A percentile compares a stretch with the other conserved stretches of the same genome.
Conservation (phyloP, 1,140 invertebrate species). For the Drosophila parabipectinata region DNA sequence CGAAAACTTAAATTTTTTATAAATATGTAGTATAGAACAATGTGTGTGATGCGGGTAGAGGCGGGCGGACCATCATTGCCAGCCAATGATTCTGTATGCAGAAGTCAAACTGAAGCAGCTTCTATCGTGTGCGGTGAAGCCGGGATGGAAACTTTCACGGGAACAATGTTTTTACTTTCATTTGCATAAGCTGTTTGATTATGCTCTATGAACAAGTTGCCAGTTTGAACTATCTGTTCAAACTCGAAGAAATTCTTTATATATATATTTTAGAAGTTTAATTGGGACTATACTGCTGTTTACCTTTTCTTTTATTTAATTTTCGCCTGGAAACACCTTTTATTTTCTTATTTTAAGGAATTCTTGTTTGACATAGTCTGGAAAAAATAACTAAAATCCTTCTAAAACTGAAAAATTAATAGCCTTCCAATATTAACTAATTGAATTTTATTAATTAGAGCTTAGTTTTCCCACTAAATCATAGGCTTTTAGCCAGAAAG, state of each 20-base stretch:
- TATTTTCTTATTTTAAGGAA: too few relatives aligned
- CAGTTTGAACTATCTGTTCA: neutral
- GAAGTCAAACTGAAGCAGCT: slow-evolving; percentile 15
- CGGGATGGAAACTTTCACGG: slow-evolving; percentile 7
- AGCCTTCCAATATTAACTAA: too few relatives aligned
- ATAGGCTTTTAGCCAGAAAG: neutral
- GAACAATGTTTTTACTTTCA: slow-evolving; percentile 8
- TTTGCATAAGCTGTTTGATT: slow-evolving; percentile 39
- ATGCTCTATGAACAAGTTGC: neutral
- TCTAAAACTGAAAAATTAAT: too few relatives aligned
- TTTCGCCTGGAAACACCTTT: neutral
- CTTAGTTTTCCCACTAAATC: neutral
- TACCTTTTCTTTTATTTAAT: neutral
- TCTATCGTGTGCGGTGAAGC: neutral
- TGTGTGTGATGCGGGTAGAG: neutral
- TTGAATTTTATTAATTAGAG: neutral
- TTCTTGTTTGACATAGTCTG: too few relatives aligned
- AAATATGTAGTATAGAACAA: neutral
- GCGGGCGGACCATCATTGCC: slow-evolving; percentile 36
- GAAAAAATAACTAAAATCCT: too few relatives aligned
- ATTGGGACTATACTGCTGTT: neutral
- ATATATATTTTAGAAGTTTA: neutral
- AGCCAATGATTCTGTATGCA: slow-evolving; percentile 28
- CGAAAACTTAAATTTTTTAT: slow-evolving; percentile 1
- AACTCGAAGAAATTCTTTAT: neutral